Evolutionary conservation across 2,888 invertebrate genomes (phyloP), one percentile per base, ranked within the genome.

Genomic region (Acanthosoma haemorrhoidale): DNA sequence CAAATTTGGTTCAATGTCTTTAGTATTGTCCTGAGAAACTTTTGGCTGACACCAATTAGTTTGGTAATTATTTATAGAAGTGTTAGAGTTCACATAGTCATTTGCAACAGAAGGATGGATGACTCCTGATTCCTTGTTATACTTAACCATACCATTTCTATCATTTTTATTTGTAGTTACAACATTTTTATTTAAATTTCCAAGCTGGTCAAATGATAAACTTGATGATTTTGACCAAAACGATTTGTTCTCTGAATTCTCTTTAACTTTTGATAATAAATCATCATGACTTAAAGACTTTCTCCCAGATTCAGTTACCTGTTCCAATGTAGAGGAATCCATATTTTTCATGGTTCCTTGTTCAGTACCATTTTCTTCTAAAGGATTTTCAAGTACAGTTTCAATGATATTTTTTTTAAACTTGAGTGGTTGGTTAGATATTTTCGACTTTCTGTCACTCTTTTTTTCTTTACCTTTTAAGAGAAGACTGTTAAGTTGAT

Each of bases 331-430:
- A 32, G 9, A 25, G 25, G 77, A 74, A 16, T 76, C 75, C 68
- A 77, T 76, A 70, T 78, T 78, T 64, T 74, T 76, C 11, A 79
- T 31, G 13, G 16, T 6, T 11, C 15, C 73, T 57, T 79, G 77
- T 51, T 76, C 79, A 63, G 79, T 78, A 2, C 77, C 77, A 11
- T 78, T 77, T 63, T 80, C 79, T 69, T 80, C 80, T 57, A 80
- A 77, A 21, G 80, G 78, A 71, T 79, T 77, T 29, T 80, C 79
- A 77, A 32, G 76, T 77, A 75, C 78, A 76, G 38, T 72, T 69
- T 74, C 75, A n/a, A 76, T 75, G 13, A 75, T 58, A 3, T 69
- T 70, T 69, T 70, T 68, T 68, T 71, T 68, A 36, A 71, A 70
- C 36, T 69, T 70, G 16, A 43, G 25, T 18, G 72, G 68, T 51